A percentile compares a stretch with the other conserved stretches of the same genome.
These are phyloP conservation scores for Spatulosminthurus flaviceps DNA, from an alignment of 2,888 invertebrate species.

Conservation along the genomic window DNA sequence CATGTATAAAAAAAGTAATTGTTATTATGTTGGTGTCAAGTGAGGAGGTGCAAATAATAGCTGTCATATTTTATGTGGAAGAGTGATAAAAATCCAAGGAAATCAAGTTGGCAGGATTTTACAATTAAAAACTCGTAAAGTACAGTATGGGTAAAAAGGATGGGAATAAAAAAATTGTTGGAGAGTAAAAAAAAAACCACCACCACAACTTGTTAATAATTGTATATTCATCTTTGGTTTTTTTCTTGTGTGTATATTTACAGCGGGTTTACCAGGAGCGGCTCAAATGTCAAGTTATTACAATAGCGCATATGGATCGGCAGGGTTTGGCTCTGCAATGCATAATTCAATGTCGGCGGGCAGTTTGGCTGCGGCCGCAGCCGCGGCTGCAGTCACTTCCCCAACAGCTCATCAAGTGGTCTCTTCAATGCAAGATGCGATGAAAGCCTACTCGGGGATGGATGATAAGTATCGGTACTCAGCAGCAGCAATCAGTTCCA, in stretches of 20 bases:
- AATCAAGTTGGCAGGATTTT: conserved; percentile 4
- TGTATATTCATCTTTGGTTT: neutral
- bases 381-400: conserved; percentile 61
- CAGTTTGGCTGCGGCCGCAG: conserved; percentile 64
- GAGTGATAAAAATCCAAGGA: conserved; percentile 26
- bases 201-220: neutral
- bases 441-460: conserved; percentile 64
- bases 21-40: conserved; percentile 10
- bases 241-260: conserved; percentile 40
- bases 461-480: conserved; percentile 64
- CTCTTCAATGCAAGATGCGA: conserved; percentile 63
- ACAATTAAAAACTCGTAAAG: conserved; percentile 21
- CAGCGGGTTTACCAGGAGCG: conserved; percentile 62
- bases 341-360: conserved; percentile 61
- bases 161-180: neutral
- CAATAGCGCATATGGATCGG: conserved; percentile 61
- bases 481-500: conserved; percentile 60
- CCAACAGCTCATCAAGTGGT: conserved; percentile 60
- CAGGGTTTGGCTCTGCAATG: conserved; percentile 62
- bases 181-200: neutral
- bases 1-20: neutral
- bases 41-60: neutral
- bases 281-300: conserved; percentile 63
- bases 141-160: neutral
- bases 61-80: neutral